phyloP scores from a whole-genome alignment of 2,113 vertebrate species.

The Aphyosemion australe region DNA sequence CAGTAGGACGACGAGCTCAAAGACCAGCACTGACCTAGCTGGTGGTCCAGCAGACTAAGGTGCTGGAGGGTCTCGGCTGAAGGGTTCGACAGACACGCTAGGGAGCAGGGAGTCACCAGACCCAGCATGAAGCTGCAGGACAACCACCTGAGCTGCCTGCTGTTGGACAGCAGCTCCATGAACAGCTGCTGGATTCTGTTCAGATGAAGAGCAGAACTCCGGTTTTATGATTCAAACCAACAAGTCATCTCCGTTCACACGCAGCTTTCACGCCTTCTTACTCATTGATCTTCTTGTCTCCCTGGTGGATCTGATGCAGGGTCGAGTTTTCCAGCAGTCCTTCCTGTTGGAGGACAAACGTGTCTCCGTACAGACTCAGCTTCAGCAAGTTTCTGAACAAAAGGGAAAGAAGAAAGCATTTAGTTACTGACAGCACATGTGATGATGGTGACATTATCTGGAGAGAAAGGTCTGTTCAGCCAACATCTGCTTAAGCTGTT shows the following conservation, averaged over 20 bases:
- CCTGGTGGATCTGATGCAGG: slow-evolving; percentile 91
- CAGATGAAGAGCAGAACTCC: no score
- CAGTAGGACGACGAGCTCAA: not conserved
- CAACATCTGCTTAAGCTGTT: slow-evolving; percentile 21
- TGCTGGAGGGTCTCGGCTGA: slow-evolving; percentile 93
- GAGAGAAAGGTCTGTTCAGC: not conserved
- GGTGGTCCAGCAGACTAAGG: slow-evolving; percentile 94
- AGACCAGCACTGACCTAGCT: slow-evolving; percentile 72
- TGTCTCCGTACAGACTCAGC: slow-evolving; percentile 95
- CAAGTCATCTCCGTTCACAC: not conserved
- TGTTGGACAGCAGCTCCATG: slow-evolving; percentile 94
- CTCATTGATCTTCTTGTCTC: slow-evolving; percentile 96
- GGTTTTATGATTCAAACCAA: no score
- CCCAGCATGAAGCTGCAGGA: slow-evolving; percentile 96
- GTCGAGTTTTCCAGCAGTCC: slow-evolving; percentile 88
- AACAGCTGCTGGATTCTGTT: slow-evolving; percentile 94
- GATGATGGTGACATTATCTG: not conserved
- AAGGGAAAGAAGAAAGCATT: not conserved
- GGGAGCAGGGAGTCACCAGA: slow-evolving; percentile 90
- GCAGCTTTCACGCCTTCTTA: slow-evolving; percentile 70
- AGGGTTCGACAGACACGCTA: slow-evolving; percentile 91
- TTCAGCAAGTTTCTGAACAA: slow-evolving; percentile 90
- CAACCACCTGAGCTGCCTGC: slow-evolving; percentile 93
- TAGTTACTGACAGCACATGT: not conserved
- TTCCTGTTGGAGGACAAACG: slow-evolving; percentile 91